Conservation (phyloP, 2,888 invertebrate genomes). For the Drosophila multiciliata region DNA sequence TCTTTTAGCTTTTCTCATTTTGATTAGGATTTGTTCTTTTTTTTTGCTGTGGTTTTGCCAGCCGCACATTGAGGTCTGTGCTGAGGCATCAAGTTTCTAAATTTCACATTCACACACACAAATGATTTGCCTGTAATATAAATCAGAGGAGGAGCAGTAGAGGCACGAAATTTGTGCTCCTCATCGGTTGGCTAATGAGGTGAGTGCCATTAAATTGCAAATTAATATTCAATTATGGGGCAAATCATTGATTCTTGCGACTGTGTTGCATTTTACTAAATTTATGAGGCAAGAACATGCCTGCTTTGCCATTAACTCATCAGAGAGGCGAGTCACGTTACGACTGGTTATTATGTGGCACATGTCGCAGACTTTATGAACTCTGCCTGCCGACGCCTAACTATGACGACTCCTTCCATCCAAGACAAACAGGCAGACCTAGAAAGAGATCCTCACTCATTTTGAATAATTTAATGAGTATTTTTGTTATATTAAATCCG, state of each 20-base stretch:
- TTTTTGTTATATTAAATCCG: conserved; percentile 60
- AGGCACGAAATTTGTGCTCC: conserved; percentile 15
- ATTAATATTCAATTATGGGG: conserved; percentile 75
- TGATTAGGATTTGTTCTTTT: not conserved
- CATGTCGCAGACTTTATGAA: conserved; percentile 59
- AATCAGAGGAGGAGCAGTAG: conserved; percentile 35
- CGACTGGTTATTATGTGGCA: conserved; percentile 44
- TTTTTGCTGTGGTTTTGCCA: not conserved
- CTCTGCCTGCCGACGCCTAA: conserved; percentile 24
- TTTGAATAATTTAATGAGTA: conserved; percentile 74
- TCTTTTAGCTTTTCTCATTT: conserved; percentile 9
- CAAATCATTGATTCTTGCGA: conserved; percentile 42
- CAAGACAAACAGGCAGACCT: conserved; percentile 2
- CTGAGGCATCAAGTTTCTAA: conserved; percentile 36
- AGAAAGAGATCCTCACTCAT: conserved; percentile 15
- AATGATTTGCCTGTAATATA: conserved; percentile 35
- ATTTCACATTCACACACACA: conserved; percentile 18
- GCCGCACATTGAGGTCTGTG: conserved; percentile 47
- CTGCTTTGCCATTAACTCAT: conserved; percentile 19
- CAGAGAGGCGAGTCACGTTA: conserved; percentile 44
- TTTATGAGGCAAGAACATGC: conserved; percentile 18
- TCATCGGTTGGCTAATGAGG: conserved; percentile 51
- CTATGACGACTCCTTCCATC: conserved; percentile 28
- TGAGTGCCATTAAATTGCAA: conserved; percentile 47
- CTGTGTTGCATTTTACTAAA: conserved; percentile 7